A percentile compares a stretch with the other conserved stretches of the same genome.
These are phyloP conservation scores for Sympetrum striolatum DNA, from an alignment of 2,888 invertebrate species.

Conservation along the genomic window DNA sequence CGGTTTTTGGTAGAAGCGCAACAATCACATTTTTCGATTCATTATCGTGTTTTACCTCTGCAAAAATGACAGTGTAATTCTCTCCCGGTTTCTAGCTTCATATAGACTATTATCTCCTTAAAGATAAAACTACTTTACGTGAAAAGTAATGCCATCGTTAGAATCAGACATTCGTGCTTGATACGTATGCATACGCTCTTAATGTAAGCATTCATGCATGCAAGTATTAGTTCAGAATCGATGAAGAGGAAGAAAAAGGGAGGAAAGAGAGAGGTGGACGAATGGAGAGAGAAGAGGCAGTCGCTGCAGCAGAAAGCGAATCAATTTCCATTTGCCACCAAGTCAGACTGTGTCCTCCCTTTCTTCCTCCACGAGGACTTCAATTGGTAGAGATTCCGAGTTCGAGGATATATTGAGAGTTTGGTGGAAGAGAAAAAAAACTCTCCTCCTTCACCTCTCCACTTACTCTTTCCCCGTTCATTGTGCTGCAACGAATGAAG, in stretches of 20 bases:
- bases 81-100: no score
- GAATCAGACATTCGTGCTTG: no score
- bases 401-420: neutral
- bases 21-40: no score
- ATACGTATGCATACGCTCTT: no score
- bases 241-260: neutral
- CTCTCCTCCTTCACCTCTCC: neutral
- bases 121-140: no score
- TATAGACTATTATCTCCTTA: no score
- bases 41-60: no score
- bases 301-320: neutral
- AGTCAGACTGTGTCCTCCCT: neutral
- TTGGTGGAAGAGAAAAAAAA: neutral
- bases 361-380: neutral
- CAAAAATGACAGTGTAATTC: no score
- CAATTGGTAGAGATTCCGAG: neutral
- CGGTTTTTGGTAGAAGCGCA: no score
- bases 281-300: neutral
- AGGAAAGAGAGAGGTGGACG: neutral
- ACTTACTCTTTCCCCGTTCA: neutral
- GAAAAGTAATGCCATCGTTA: no score
- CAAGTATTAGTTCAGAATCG: no score
- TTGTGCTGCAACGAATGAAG: neutral
- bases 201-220: no score
- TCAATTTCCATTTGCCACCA: neutral